Evolutionary conservation across 35 echinoderm and acorn worm species (phyloP).

Genomic region (Amphiura filiformis): DNA sequence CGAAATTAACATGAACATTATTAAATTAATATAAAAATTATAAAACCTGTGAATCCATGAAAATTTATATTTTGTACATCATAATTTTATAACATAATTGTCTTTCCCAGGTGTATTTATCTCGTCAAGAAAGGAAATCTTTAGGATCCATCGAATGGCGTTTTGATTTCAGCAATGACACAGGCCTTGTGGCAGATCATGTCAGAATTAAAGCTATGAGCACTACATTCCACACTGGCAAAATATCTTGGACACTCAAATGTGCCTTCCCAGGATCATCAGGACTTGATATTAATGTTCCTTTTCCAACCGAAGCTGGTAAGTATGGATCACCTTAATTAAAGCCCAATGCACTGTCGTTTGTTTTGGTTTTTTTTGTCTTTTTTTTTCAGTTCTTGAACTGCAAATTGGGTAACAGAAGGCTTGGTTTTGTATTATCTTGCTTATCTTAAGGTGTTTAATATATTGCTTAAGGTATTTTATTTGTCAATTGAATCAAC

Average conservation of each 20-base stretch:
- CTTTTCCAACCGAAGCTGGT: neutral
- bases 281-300: neutral
- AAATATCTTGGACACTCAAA: slow-evolving; percentile 50
- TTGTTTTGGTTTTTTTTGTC: too few relatives aligned
- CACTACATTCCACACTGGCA: slow-evolving; percentile 58
- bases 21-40: too few relatives aligned
- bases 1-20: too few relatives aligned
- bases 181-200: slow-evolving; percentile 54
- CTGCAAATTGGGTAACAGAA: too few relatives aligned
- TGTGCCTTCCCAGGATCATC: slow-evolving; percentile 8
- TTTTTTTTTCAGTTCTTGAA: too few relatives aligned
- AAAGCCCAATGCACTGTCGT: too few relatives aligned
- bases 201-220: slow-evolving; percentile 59
- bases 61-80: too few relatives aligned
- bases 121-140: slow-evolving; percentile 34
- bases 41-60: too few relatives aligned
- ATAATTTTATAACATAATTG: neutral
- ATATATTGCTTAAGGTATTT: too few relatives aligned
- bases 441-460: too few relatives aligned
- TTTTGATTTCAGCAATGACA: slow-evolving; percentile 69
- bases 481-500: too few relatives aligned
- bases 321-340: neutral
- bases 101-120: slow-evolving; percentile 69
- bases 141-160: slow-evolving; percentile 62
- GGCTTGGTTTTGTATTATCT: too few relatives aligned